These are phyloP conservation scores for Thalpophila matura DNA, from an alignment of 2,888 invertebrate genomes.

Conservation along the genomic window DNA sequence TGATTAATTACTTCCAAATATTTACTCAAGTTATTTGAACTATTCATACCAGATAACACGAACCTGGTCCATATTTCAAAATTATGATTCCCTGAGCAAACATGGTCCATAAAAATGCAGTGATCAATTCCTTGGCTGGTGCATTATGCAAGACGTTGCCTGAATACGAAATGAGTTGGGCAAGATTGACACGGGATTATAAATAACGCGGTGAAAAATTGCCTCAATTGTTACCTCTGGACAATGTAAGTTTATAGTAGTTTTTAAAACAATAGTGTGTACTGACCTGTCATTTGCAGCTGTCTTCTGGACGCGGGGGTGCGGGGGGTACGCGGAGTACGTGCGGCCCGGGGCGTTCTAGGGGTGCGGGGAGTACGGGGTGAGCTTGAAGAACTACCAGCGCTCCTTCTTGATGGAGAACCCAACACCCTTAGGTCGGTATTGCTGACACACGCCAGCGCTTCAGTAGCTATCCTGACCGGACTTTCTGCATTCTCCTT, in stretches of 20 bases:
- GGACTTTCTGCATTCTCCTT: slow-evolving; percentile 82
- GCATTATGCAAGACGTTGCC: slow-evolving; percentile 66
- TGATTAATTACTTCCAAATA: slow-evolving; percentile 48
- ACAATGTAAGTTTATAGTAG: slow-evolving; percentile 29
- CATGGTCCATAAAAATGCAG: slow-evolving; percentile 57
- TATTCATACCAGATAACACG: slow-evolving; percentile 38
- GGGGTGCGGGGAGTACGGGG: slow-evolving; percentile 83
- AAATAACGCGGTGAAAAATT: slow-evolving; percentile 58
- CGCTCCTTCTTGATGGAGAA: slow-evolving; percentile 82
- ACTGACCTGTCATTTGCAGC: slow-evolving; percentile 89
- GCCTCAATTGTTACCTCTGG: slow-evolving; percentile 35
- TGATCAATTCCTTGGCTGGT: slow-evolving; percentile 59
- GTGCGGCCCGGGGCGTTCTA: slow-evolving; percentile 84
- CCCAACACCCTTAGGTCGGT: slow-evolving; percentile 83
- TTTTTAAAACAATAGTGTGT: slow-evolving; percentile 50
- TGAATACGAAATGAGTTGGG: slow-evolving; percentile 67
- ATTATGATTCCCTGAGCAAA: slow-evolving; percentile 56
- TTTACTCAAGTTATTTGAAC: slow-evolving; percentile 51
- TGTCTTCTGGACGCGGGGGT: slow-evolving; percentile 88
- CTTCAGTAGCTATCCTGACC: slow-evolving; percentile 79
- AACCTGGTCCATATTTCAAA: slow-evolving; percentile 60
- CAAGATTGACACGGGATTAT: slow-evolving; percentile 54
- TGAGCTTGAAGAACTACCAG: slow-evolving; percentile 78
- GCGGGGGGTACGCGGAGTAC: slow-evolving; percentile 85
- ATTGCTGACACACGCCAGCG: slow-evolving; percentile 83